Percentiles rank a stretch among this genome's conserved stretches.
These are phyloP conservation scores for Melitaea cinxia DNA, from an alignment of 1,140 invertebrate genomes.

Conservation along the genomic window DNA sequence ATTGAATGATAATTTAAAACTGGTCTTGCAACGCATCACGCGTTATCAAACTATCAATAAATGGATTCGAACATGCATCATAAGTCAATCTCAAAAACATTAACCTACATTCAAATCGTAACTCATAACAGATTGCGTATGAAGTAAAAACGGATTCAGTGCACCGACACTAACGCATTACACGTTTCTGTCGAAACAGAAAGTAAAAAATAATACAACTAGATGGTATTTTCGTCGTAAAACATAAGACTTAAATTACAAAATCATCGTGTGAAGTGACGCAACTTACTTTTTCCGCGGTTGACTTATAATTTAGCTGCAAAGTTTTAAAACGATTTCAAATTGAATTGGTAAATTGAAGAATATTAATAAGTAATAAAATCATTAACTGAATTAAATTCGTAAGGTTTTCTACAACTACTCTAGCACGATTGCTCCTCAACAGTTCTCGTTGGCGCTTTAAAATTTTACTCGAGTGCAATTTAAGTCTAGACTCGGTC, in stretches of 20 bases:
- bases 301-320: slow-evolving; percentile 18
- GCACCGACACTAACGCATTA: slow-evolving; percentile 58
- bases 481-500: slow-evolving; percentile 54
- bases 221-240: slow-evolving; percentile 22
- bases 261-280: slow-evolving; percentile 24
- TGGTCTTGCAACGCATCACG: background rate
- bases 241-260: slow-evolving; percentile 29
- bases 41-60: slow-evolving; percentile 27
- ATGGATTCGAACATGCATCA: slow-evolving; percentile 26
- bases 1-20: background rate
- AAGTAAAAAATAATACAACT: slow-evolving; percentile 51
- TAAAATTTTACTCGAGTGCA: slow-evolving; percentile 32
- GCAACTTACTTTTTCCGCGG: slow-evolving; percentile 26
- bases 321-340: background rate
- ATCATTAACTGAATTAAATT: background rate
- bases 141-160: slow-evolving; percentile 59
- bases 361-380: no score
- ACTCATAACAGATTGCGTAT: slow-evolving; percentile 65
- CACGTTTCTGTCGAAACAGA: slow-evolving; percentile 65
- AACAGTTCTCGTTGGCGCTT: slow-evolving; percentile 10
- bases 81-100: slow-evolving; percentile 55
- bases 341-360: no score
- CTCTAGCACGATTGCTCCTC: background rate
- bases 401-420: background rate
- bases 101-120: slow-evolving; percentile 70